Evolutionary conservation across 2,888 invertebrate genomes (phyloP), one percentile per base, ranked within the genome.

Genomic region (Leptopterna dolabrata): DNA sequence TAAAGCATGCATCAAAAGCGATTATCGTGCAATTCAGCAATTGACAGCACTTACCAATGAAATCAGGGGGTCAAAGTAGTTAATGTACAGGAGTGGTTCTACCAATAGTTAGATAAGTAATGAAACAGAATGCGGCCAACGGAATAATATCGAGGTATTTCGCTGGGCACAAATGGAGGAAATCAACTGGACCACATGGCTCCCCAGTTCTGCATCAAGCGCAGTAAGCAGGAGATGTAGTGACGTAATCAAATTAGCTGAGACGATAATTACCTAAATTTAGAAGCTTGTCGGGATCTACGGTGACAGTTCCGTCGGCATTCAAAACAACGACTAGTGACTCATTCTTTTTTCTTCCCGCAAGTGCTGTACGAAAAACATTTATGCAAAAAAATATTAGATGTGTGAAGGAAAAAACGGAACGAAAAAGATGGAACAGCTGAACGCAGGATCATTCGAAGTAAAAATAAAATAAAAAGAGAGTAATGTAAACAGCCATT

Each of bases 281-380:
- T 90, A 96, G 95, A 89, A 97, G 94, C 90, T 96, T 95, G 90
- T 95, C 95, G 91, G 95, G 95, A 92, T 97, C 97, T 73, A 96
- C 95, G 88, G 96, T 95, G 89, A 97, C 93, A 89, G 95, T 95
- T 90, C 97, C 97, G 94, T 97, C 96, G 92, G 96, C 96, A 91
- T 96, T 96, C 91, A 97, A 96, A 92, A 97, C 95, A 92, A 97
- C 95, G 91, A 97, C 94, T 91, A 95, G 94, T 91, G 95, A 95
- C 92, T 95, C 95, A 90, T 93, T 93, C 63, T 88, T 88, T 70
- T 87, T 87, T 81, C 87, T 84, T 45, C 87, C 87, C 71, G 88
- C 87, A 76, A 86, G 87, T 41, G 87, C 88, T 78, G 78, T 78
- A 43, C 78, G 78, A 45, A 78, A 29, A 78, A 76, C 30, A 41